Percentiles rank a stretch among this genome's conserved stretches.
Conservation (phyloP, 2,888 invertebrate genomes). For the Acanthosepion esculentum region DNA sequence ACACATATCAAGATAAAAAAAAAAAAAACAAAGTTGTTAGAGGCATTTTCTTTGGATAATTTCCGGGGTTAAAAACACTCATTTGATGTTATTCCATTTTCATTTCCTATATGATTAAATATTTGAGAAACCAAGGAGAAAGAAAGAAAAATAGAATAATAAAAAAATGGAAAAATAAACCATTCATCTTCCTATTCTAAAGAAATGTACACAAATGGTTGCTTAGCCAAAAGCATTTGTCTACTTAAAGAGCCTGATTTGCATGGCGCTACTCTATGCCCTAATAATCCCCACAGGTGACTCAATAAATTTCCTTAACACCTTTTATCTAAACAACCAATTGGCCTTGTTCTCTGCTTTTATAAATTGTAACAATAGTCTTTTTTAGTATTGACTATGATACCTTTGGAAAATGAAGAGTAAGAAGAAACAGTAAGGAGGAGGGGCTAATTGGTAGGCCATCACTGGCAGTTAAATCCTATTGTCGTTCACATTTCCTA, state of each 20-base stretch:
- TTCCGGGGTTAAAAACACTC: not conserved
- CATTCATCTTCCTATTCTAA: not conserved
- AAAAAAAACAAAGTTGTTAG: no score
- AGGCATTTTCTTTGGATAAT: not conserved
- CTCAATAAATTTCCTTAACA: not conserved
- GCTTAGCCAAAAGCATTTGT: not conserved
- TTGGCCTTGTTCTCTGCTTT: not conserved
- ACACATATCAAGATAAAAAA: no score
- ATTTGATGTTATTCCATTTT: not conserved
- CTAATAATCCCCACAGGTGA: not conserved
- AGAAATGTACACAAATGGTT: no score
- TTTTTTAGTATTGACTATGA: not conserved
- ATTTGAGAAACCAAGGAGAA: not conserved
- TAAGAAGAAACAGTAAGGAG: not conserved
- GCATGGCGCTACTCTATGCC: not conserved
- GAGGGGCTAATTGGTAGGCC: conserved; percentile 18
- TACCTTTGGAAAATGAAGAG: no score
- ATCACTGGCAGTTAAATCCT: conserved; percentile 21
- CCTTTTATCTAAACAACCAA: conserved; percentile 5
- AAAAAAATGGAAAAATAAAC: not conserved
- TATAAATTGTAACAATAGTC: not conserved
- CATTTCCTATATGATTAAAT: not conserved
- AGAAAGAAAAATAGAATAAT: not conserved
- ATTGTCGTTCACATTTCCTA: not conserved
- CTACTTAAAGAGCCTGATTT: not conserved